Base-by-base conservation (phyloP, 2,113 vertebrate genomes). In the Gallinago media region DNA sequence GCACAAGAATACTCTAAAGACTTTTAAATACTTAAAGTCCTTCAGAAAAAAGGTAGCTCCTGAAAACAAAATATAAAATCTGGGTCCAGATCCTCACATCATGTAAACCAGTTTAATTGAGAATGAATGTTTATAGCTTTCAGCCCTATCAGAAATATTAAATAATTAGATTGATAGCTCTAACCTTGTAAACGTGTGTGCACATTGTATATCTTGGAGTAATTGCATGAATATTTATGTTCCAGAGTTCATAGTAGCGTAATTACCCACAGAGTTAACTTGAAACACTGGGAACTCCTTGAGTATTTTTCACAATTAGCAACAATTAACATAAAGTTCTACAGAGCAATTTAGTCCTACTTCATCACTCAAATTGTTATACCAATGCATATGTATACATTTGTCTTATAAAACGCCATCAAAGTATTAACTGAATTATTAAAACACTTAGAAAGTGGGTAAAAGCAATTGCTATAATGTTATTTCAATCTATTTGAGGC, bases 181-280 rank as follows among this genome's bases (percentile, higher is more conserved):
- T 73, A 92, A 83, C 65, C 27, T 85, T 72, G 21, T 72, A 74
- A 76, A 31, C 54, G 29, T 77, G 36, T 91, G 55, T 85, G 71
- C 59, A 88, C 19, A 50, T 75, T 79, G 15, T 26, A 25, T 73
- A 49, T 61, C 59, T 89, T 68, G 31, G 21, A 81, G 34, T 91
- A 87, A 96, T 89, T 91, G n/a, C 38, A 68, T 87, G 55, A 89
- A 85, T 89, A 91, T 89, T 91, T 81, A 91, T 78, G 21, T 80
- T 74, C 63, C 16, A 52, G 71, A 94, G 32, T 72, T 94, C 84
- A 67, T 5, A 63, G 68, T 40, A 40, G 22, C 13, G 1, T 68
- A 92, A 77, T 92, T 78, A 67, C 61, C 91, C 8, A 56, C 58
- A 54, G 7, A 81, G 65, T 80, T 91, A 92, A 78, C 59, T 67